phyloP scores from a whole-genome alignment of 2,888 invertebrate species.

The Pherbina coryleti region DNA sequence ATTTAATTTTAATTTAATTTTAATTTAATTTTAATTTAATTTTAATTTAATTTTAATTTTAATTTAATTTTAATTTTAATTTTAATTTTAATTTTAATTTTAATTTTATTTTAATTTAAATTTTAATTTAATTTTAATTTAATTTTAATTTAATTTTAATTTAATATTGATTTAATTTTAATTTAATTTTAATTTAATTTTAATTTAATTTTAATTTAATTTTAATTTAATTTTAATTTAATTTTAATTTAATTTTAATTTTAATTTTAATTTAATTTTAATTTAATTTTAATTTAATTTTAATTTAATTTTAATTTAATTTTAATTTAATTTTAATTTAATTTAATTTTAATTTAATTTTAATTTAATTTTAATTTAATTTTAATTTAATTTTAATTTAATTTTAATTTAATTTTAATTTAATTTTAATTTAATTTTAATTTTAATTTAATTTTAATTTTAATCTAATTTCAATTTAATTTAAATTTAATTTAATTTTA shows the following conservation, averaged over 20 bases:
- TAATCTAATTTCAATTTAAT: no score
- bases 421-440: conserved; percentile 2
- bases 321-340: neutral
- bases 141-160: conserved; percentile 6
- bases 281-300: neutral
- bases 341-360: conserved; percentile 2
- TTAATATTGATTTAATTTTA: conserved; percentile 2
- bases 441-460: neutral
- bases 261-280: neutral
- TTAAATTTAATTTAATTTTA: neutral
- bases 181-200: conserved; percentile 4
- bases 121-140: conserved; percentile 5
- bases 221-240: neutral
- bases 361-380: conserved; percentile 2
- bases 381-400: conserved; percentile 2
- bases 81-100: conserved; percentile 2
- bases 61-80: no score
- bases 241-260: neutral
- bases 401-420: conserved; percentile 2
- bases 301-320: neutral
- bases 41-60: no score
- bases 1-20: neutral
- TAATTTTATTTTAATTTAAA: neutral
- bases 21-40: neutral
- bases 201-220: neutral